These are phyloP conservation scores for Sorex fumeus DNA, from an alignment of 2,113 vertebrate genomes.

Conservation along the genomic window DNA sequence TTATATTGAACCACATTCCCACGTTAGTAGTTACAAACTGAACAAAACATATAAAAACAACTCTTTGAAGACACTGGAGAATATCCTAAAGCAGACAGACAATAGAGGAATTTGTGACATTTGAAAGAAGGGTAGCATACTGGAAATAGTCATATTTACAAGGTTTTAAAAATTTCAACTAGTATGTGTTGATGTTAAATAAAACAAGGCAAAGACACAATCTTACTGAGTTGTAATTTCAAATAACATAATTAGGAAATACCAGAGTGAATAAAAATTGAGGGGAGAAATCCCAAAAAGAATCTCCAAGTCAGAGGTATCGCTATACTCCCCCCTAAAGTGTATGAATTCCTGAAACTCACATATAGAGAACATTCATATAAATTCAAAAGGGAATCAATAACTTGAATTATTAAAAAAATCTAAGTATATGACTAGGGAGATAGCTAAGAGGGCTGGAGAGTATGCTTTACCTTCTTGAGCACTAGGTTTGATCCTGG, in stretches of 20 bases:
- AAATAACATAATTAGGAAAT: not conserved
- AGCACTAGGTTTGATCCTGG: too few species aligned
- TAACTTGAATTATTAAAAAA: not conserved
- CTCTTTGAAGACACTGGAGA: not conserved
- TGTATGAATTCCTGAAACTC: not conserved
- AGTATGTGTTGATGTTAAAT: not conserved
- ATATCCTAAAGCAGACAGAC: not conserved
- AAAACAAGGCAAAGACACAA: not conserved
- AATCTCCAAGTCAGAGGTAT: not conserved
- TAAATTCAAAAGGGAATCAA: not conserved
- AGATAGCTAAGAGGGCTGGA: too few species aligned
- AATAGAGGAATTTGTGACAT: not conserved
- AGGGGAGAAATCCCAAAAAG: not conserved
- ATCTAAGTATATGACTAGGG: too few species aligned
- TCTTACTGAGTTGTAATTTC: not conserved
- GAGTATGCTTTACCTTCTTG: too few species aligned
- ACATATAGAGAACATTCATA: not conserved
- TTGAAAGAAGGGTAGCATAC: not conserved
- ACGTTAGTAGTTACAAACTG: not conserved
- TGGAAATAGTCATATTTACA: not conserved
- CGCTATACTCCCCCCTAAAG: not conserved
- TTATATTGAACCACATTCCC: not conserved
- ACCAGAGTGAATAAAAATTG: not conserved
- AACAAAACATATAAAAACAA: not conserved
- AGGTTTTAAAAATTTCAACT: not conserved